Evolutionary conservation across 2,888 invertebrate genomes (phyloP), one percentile per base, ranked within the genome.

Genomic region (Himalopsyche japonica): DNA sequence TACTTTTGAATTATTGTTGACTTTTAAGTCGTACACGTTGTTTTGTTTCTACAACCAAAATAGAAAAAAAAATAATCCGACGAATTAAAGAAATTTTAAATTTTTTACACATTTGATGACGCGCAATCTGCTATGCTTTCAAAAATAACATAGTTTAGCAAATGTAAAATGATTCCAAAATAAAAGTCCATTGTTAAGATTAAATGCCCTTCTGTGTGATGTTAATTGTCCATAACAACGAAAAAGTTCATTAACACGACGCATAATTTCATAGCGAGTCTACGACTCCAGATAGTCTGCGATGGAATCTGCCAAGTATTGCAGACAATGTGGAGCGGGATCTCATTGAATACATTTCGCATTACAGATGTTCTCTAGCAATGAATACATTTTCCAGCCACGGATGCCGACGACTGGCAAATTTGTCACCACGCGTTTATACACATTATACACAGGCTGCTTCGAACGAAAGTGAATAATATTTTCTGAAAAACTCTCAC

Each of bases 361-460:
- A 82, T 85, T 82, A 85, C 82, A 85, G 85, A 82, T 82, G 80
- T 81, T 85, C 79, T 49, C 85, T 34, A 32, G 82, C 85, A 80
- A 85, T 85, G 85, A 85, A 85, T 85, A 78, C 85, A 85, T 85
- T 85, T 82, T 80, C 80, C 83, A 81, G 83, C 80, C 57, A 48
- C 83, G 78, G 78, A 82, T 30, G 77, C 64, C 81, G 84, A 84
- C 84, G 83, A 81, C 64, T 81, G 85, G 81, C 83, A 78, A 85
- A 84, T 85, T 83, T 80, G 83, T 80, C 83, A 64, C 83, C 80
- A 30, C 78, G 70, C 70, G 30, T 70, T 70, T 70, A 70, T 30
- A 70, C 70, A 70, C 70, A 27, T 27, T 82, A 78, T 49, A 48
- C 82, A 76, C 81, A 57, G 64, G 43, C 37, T 34, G 34, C 70